A percentile compares a stretch with the other conserved stretches of the same genome.
Evolutionary conservation across 2,797 vertebrate genomes (phyloP).

Genomic region (Choloepus didactylus): DNA sequence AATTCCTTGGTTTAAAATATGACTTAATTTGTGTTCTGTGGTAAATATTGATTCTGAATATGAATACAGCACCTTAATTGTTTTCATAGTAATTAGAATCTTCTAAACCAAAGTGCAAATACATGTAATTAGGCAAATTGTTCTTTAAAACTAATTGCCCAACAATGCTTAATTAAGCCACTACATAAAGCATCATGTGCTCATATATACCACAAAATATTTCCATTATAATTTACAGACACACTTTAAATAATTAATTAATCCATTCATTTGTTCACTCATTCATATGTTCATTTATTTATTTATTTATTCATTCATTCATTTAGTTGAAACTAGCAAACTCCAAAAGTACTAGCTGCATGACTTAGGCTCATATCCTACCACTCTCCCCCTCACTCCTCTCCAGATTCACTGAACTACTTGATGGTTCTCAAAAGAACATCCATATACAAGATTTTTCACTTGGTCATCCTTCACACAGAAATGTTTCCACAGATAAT

Average conservation of each 20-base stretch:
- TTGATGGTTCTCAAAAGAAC: not conserved
- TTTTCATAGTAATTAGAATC: conserved; percentile 33
- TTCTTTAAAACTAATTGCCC: conserved; percentile 59
- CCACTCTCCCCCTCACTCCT: not conserved
- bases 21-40: conserved; percentile 52
- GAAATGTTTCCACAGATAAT: not conserved
- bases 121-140: conserved; percentile 66
- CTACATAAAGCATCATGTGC: not conserved
- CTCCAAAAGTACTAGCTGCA: not conserved
- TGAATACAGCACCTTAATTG: conserved; percentile 28
- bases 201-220: not conserved
- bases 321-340: conserved; percentile 5
- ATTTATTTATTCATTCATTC: not conserved
- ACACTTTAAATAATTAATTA: not conserved
- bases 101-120: conserved; percentile 45
- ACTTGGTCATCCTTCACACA: not conserved
- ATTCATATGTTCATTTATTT: not conserved
- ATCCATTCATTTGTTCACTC: not conserved
- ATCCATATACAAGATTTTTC: not conserved
- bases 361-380: not conserved
- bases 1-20: conserved; percentile 47
- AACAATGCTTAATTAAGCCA: not conserved
- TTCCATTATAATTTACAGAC: not conserved
- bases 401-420: not conserved
- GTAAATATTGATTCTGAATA: conserved; percentile 56